Evolutionary conservation across 2,113 vertebrate species (phyloP).

Genomic region (Erpornis zantholeuca): DNA sequence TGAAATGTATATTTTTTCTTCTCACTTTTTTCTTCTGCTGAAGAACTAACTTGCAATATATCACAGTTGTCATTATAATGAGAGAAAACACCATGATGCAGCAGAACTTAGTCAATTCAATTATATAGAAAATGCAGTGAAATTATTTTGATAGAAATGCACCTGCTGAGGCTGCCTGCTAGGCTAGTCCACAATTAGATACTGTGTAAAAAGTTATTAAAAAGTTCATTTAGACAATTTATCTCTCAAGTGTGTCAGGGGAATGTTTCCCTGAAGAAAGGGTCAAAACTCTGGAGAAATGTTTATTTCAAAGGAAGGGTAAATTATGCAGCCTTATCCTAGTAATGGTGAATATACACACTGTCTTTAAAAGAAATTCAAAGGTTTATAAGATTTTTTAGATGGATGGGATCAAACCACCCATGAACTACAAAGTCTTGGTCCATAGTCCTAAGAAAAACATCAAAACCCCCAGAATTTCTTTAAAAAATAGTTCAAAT

Average conservation of each 20-base stretch:
- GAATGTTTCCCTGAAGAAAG: not conserved
- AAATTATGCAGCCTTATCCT: not conserved
- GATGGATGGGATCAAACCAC: not conserved
- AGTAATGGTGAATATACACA: not conserved
- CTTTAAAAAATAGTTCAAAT: not conserved
- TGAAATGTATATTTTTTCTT: not conserved
- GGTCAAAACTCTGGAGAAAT: not conserved
- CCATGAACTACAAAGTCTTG: not conserved
- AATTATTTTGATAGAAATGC: constrained; percentile 56
- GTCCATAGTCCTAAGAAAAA: not conserved
- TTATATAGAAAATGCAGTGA: constrained; percentile 44
- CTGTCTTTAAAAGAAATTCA: not conserved
- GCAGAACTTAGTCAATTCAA: constrained; percentile 59
- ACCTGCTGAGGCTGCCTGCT: constrained; percentile 48
- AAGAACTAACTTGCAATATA: constrained; percentile 19
- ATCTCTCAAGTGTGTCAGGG: not conserved
- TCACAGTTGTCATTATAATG: constrained; percentile 62
- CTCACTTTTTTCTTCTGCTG: not conserved
- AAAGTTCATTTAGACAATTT: constrained; percentile 41
- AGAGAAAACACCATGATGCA: constrained; percentile 46
- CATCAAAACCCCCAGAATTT: not conserved
- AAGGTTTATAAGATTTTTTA: not conserved
- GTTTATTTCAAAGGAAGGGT: not conserved
- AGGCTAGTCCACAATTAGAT: constrained; percentile 28
- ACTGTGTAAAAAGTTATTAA: constrained; percentile 41